Base-by-base conservation (phyloP, 1,140 invertebrate genomes). In the Bombus cullumanus region DNA sequence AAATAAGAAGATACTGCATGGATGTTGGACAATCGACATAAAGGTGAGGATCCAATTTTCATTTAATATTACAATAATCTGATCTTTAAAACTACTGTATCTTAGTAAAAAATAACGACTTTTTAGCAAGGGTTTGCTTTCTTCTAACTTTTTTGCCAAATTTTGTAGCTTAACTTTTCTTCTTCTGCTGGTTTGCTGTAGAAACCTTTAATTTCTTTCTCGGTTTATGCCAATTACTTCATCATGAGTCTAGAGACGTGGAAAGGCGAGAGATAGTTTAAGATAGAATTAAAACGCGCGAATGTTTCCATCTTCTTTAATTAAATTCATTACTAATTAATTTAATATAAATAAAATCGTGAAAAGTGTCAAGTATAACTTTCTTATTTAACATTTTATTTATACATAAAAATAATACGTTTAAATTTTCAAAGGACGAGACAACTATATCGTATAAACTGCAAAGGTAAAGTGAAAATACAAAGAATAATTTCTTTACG, bases 121-220 rank as follows among this genome's bases (percentile, higher is more conserved):
- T 74, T 86, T 87, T 47, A 90, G 80, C 78, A 90, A 86, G 76
- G 88, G 37, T 85, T 90, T 81, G 88, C 86, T 88, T 89, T 83
- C 39, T 43, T 83, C 39, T 37, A 83, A 85, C 86, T 90, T 57
- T 66, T 84, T 83, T 86, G 86, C 89, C 86, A 84, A 88, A 53
- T 88, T 90, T 86, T 77, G 64, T 83, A 82, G 89, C 88, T 90
- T 90, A 39, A 90, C 75, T 77, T 76, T 82, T 66, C 47, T 87
- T 78, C 79, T 88, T 83, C 59, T 73, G 82, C 71, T 90, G 39
- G 86, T 82, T 85, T 64, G 83, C 86, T 86, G 83, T 79, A 77
- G 53, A 85, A 62, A 85, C n/a, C 57, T 73, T 83, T 64, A 13
- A 53, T 83, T 83, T 76, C 31, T 82, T 37, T 53, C 34, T 68